Percentiles rank a stretch among this genome's conserved stretches.
phyloP scores from a whole-genome alignment of 2,888 invertebrate species.

The Patella pellucida region DNA sequence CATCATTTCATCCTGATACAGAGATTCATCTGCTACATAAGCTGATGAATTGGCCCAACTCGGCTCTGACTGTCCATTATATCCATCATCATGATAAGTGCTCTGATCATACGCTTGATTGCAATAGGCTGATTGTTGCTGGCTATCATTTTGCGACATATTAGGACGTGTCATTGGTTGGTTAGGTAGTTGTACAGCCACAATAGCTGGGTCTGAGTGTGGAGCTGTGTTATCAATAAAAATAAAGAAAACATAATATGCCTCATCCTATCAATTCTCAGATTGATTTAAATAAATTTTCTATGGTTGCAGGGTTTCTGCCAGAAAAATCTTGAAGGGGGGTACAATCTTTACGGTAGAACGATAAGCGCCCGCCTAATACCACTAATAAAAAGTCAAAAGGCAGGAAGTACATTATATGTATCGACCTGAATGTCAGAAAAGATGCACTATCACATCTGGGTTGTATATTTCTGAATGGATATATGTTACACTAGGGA shows the following conservation, averaged over 20 bases:
- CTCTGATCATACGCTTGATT: constrained; percentile 26
- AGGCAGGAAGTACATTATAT: too few species aligned
- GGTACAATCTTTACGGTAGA: too few species aligned
- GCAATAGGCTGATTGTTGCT: constrained; percentile 20
- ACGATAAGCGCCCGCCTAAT: too few species aligned
- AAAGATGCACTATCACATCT: too few species aligned
- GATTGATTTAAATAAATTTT: too few species aligned
- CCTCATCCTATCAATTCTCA: background rate
- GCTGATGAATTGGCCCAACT: constrained; percentile 7
- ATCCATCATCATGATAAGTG: background rate
- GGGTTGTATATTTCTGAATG: too few species aligned
- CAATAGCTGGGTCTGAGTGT: constrained; percentile 65
- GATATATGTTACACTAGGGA: too few species aligned
- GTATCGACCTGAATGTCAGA: too few species aligned
- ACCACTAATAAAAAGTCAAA: too few species aligned
- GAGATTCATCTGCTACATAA: background rate
- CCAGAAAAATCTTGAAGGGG: too few species aligned
- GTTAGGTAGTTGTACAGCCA: constrained; percentile 43
- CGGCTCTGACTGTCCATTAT: background rate
- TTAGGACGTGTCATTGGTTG: constrained; percentile 57
- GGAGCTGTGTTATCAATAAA: constrained; percentile 45
- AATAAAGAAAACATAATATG: background rate
- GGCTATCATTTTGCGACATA: constrained; percentile 28
- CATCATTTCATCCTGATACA: constrained; percentile 1
- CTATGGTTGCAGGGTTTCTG: too few species aligned